phyloP scores from a whole-genome alignment of 2,113 vertebrate species.

The Corythoichthys intestinalis region DNA sequence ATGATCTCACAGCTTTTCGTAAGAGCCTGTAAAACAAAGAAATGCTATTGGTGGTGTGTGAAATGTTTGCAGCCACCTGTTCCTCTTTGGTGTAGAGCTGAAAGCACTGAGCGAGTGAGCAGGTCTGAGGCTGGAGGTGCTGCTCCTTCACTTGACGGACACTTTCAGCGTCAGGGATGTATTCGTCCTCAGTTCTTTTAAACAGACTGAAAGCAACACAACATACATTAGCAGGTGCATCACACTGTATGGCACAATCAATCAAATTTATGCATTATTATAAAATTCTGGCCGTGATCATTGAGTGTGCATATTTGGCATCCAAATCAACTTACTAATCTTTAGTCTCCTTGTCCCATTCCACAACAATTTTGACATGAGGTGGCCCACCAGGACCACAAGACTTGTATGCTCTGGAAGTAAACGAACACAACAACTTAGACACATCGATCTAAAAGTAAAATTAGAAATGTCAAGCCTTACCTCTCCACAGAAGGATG shows the following conservation, averaged over 20 bases:
- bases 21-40: too few species aligned
- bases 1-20: too few species aligned
- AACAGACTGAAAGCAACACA: slow-evolving; percentile 79
- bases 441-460: not conserved
- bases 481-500: slow-evolving; percentile 94
- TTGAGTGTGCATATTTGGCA: not conserved
- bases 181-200: slow-evolving; percentile 91
- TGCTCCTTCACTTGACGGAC: slow-evolving; percentile 89
- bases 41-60: too few species aligned
- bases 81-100: slow-evolving; percentile 99
- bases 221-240: too few species aligned
- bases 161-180: slow-evolving; percentile 93
- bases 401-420: slow-evolving; percentile 83
- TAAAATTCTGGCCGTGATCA: not conserved
- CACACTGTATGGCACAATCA: too few species aligned
- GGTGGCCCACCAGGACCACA: slow-evolving; percentile 92
- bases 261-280: too few species aligned
- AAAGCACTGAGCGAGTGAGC: slow-evolving; percentile 96
- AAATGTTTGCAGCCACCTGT: slow-evolving; percentile 71
- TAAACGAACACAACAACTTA: slow-evolving; percentile 2
- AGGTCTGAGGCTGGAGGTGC: slow-evolving; percentile 92
- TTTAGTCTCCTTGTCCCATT: slow-evolving; percentile 99
- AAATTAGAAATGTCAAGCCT: not conserved
- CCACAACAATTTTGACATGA: slow-evolving; percentile 95
- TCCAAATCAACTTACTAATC: slow-evolving; percentile 84